Evolutionary conservation across 1,140 invertebrate genomes (phyloP).

Genomic region (Zaprionus tsacasi): DNA sequence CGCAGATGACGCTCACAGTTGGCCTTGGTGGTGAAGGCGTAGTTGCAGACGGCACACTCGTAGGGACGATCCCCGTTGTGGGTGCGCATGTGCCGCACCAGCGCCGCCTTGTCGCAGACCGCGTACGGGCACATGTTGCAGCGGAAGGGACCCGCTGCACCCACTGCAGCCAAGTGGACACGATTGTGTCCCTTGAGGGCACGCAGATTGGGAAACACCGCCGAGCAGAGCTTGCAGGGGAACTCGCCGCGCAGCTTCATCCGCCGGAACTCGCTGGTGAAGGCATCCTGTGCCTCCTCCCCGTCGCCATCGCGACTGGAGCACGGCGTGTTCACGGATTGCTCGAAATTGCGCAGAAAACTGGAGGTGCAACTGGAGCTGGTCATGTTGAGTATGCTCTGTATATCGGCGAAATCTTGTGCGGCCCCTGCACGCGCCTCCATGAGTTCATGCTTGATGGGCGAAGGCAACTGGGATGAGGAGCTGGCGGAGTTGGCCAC

Average conservation of each 20-base stretch:
- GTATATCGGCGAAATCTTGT: slow-evolving; percentile 93
- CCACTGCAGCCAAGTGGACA: slow-evolving; percentile 89
- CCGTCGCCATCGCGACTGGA: slow-evolving; percentile 87
- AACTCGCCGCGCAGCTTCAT: slow-evolving; percentile 95
- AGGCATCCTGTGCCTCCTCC: slow-evolving; percentile 92
- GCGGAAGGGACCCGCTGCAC: slow-evolving; percentile 90
- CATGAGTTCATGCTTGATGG: slow-evolving; percentile 64
- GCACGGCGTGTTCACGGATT: slow-evolving; percentile 77
- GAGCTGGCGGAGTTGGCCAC: not conserved
- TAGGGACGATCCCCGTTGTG: slow-evolving; percentile 98
- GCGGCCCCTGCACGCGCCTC: slow-evolving; percentile 66
- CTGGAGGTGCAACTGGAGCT: slow-evolving; percentile 85
- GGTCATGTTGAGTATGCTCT: slow-evolving; percentile 91
- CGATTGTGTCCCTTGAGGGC: slow-evolving; percentile 95
- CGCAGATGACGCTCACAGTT: slow-evolving; percentile 95
- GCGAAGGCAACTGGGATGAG: slow-evolving; percentile 10
- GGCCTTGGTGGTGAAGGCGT: slow-evolving; percentile 97
- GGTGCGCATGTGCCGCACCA: slow-evolving; percentile 94
- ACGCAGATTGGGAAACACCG: slow-evolving; percentile 94
- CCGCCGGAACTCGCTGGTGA: slow-evolving; percentile 91
- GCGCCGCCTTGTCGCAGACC: slow-evolving; percentile 94
- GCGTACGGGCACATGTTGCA: slow-evolving; percentile 97
- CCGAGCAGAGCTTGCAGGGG: slow-evolving; percentile 93
- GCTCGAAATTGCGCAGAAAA: slow-evolving; percentile 80
- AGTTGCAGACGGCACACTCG: slow-evolving; percentile 96